Evolutionary conservation across 2,888 invertebrate genomes (phyloP).

Genomic region (Coenonympha arcania): DNA sequence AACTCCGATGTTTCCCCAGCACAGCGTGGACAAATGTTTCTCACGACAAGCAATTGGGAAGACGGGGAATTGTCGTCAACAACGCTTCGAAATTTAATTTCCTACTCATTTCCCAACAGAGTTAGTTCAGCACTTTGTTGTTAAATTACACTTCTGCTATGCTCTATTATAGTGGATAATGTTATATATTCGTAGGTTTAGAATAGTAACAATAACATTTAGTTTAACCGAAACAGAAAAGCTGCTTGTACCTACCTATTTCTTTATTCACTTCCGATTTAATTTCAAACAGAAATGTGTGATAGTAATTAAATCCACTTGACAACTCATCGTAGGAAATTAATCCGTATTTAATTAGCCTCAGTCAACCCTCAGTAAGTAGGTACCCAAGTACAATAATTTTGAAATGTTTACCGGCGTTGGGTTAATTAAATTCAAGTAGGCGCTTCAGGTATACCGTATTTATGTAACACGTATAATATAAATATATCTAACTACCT

Average conservation of each 20-base stretch:
- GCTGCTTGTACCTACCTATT: not conserved
- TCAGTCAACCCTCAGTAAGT: no score
- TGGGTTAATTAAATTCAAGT: constrained; percentile 20
- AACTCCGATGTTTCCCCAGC: not conserved
- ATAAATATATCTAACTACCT: no score
- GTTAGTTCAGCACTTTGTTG: not conserved
- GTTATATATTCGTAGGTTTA: no score
- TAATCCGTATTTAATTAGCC: constrained; percentile 23
- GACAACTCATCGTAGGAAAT: constrained; percentile 20
- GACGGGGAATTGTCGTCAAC: not conserved
- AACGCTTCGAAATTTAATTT: not conserved
- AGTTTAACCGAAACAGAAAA: no score
- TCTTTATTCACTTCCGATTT: not conserved
- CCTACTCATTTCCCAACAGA: not conserved
- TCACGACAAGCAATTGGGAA: not conserved
- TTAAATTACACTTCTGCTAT: not conserved
- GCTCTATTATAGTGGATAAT: not conserved
- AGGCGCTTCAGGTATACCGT: not conserved
- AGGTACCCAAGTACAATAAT: no score
- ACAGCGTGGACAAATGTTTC: not conserved
- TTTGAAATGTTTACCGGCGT: constrained; percentile 18
- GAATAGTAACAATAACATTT: no score
- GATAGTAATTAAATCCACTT: constrained; percentile 17
- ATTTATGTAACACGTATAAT: not conserved
- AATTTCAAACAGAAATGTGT: constrained; percentile 13